phyloP scores from a whole-genome alignment of 2,113 vertebrate genomes.

The Anguilla japonica region DNA sequence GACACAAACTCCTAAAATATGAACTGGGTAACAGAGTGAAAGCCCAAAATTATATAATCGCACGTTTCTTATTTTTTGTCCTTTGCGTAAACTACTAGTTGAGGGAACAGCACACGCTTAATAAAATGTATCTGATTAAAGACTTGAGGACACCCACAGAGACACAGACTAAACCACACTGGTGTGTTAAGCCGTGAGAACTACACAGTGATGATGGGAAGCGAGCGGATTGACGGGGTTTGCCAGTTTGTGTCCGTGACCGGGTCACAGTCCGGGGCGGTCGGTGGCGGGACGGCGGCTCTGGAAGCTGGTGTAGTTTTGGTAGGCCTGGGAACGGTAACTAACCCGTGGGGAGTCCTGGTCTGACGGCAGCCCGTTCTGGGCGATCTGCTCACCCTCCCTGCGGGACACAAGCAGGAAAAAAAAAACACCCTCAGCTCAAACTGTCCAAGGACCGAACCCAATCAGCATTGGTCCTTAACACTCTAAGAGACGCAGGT shows the following conservation, averaged over 20 bases:
- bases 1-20: not conserved
- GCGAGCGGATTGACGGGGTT: not conserved
- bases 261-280: slow-evolving; percentile 73
- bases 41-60: not conserved
- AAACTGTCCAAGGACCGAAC: too few relatives aligned
- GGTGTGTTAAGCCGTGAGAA: not conserved
- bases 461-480: too few relatives aligned
- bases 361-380: slow-evolving; percentile 88
- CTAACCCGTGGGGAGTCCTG: slow-evolving; percentile 98
- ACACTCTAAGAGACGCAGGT: too few relatives aligned
- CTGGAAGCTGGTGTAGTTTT: slow-evolving; percentile 94
- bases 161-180: not conserved
- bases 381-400: slow-evolving; percentile 81
- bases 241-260: not conserved
- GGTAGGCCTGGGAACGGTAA: slow-evolving; percentile 97
- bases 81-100: not conserved
- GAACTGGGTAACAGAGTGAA: not conserved
- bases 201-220: not conserved
- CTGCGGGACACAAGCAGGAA: slow-evolving; percentile 36
- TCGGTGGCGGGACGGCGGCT: slow-evolving; percentile 82
- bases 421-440: slow-evolving; percentile 3
- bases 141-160: not conserved
- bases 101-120: not conserved
- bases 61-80: not conserved
- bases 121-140: not conserved